phyloP scores from a whole-genome alignment of 2,888 invertebrate genomes.

The Lasiommata megera region DNA sequence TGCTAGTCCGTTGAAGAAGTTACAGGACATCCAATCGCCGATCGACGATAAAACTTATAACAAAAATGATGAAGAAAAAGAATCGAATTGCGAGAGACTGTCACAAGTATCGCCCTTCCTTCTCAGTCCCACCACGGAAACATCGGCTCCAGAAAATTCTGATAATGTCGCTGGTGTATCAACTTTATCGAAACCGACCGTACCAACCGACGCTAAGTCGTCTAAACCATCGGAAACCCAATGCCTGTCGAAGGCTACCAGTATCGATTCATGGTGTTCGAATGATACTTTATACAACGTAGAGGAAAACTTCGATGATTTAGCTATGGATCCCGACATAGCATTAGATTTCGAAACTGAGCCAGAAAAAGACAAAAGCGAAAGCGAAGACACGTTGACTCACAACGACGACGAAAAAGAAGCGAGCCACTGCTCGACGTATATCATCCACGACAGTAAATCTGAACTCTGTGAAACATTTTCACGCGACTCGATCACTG shows the following conservation, averaged over 20 bases:
- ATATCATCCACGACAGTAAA: slow-evolving; percentile 67
- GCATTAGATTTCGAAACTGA: slow-evolving; percentile 47
- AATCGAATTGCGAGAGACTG: slow-evolving; percentile 58
- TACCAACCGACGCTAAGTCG: slow-evolving; percentile 73
- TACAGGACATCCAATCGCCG: slow-evolving; percentile 44
- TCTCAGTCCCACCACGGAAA: slow-evolving; percentile 67
- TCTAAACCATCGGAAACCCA: slow-evolving; percentile 72
- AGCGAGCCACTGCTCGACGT: slow-evolving; percentile 64
- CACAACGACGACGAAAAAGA: slow-evolving; percentile 67
- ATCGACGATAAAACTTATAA: slow-evolving; percentile 63
- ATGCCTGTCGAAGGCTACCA: slow-evolving; percentile 78
- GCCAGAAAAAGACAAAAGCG: slow-evolving; percentile 56
- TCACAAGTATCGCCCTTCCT: slow-evolving; percentile 72
- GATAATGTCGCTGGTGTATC: slow-evolving; percentile 67
- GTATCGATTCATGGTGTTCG: slow-evolving; percentile 84
- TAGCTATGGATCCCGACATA: slow-evolving; percentile 63
- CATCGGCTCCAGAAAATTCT: slow-evolving; percentile 56
- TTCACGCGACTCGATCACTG: slow-evolving; percentile 70
- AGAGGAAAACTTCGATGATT: slow-evolving; percentile 80
- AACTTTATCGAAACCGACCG: slow-evolving; percentile 71
- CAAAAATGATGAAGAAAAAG: slow-evolving; percentile 59
- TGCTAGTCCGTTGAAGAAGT: slow-evolving; percentile 56
- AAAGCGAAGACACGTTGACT: slow-evolving; percentile 66
- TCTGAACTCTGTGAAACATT: slow-evolving; percentile 65
- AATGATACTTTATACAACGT: slow-evolving; percentile 84